A percentile compares a stretch with the other conserved stretches of the same genome.
Evolutionary conservation across 2,113 vertebrate species (phyloP).

Genomic region (Ceuthmochares aereus): DNA sequence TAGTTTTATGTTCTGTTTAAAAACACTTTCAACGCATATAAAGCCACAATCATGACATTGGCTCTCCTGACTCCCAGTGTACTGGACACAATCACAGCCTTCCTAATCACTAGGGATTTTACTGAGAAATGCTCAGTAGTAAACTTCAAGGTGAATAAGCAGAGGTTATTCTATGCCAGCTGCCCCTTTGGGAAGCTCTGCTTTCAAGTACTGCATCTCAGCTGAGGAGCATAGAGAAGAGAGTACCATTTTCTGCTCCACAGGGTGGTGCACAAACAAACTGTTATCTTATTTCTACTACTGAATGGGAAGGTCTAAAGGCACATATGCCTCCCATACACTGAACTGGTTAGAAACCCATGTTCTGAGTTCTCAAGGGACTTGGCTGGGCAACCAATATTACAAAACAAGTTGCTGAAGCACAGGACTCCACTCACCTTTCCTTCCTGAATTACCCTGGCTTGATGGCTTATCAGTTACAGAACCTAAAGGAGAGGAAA

Average conservation of each 20-base stretch:
- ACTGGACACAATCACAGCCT: neutral
- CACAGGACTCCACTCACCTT: slow-evolving; percentile 94
- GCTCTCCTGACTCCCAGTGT: neutral
- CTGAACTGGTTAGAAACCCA: neutral
- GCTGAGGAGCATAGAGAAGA: neutral
- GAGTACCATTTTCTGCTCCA: neutral
- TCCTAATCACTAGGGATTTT: neutral
- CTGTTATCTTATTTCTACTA: neutral
- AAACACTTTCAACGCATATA: neutral
- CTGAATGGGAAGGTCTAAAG: neutral
- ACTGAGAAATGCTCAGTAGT: neutral
- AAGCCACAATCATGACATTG: neutral
- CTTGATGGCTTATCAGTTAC: slow-evolving; percentile 94
- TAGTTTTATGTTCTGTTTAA: neutral
- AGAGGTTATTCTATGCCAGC: neutral
- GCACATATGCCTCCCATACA: neutral
- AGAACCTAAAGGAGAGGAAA: slow-evolving; percentile 82
- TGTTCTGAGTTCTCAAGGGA: neutral
- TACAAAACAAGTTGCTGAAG: slow-evolving; percentile 38
- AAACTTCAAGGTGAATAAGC: neutral
- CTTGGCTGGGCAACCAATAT: neutral
- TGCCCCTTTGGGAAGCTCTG: neutral
- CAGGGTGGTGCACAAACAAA: neutral
- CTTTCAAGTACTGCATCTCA: neutral
- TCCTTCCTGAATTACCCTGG: slow-evolving; percentile 92